Percentiles rank a stretch among this genome's conserved stretches.
Evolutionary conservation across 2,113 vertebrate species (phyloP).

Genomic region (Hydrochoerus hydrochaeris): DNA sequence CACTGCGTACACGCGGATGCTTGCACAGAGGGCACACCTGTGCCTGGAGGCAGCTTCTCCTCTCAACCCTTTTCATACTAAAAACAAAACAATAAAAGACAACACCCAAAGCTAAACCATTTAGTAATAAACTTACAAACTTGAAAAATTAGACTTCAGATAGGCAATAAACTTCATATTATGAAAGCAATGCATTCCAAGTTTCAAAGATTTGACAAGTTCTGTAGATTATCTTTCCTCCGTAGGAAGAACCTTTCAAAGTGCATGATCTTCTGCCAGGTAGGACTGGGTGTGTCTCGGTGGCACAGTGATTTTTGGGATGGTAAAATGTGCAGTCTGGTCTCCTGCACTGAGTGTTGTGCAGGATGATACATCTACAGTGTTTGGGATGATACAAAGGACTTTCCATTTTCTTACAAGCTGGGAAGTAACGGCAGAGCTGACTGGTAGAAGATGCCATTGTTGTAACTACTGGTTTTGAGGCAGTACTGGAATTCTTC

Average conservation of each 20-base stretch:
- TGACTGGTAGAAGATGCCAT: slow-evolving; percentile 79
- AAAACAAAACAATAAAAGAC: slow-evolving; percentile 72
- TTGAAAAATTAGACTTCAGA: slow-evolving; percentile 88
- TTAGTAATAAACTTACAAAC: slow-evolving; percentile 86
- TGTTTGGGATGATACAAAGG: slow-evolving; percentile 98
- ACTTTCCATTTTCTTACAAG: slow-evolving; percentile 98
- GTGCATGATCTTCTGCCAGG: slow-evolving; percentile 74
- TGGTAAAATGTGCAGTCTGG: slow-evolving; percentile 96
- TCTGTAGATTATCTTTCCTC: slow-evolving; percentile 73
- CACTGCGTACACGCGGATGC: neutral
- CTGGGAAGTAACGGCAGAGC: slow-evolving; percentile 95
- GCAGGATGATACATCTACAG: slow-evolving; percentile 96
- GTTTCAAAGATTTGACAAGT: slow-evolving; percentile 81
- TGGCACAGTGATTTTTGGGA: slow-evolving; percentile 90
- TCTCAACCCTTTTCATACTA: slow-evolving; percentile 80
- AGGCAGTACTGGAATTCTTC: slow-evolving; percentile 82
- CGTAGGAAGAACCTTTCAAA: slow-evolving; percentile 69
- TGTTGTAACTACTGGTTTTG: slow-evolving; percentile 81
- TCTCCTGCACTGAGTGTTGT: slow-evolving; percentile 93
- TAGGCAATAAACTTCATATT: slow-evolving; percentile 84
- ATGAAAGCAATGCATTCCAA: slow-evolving; percentile 88
- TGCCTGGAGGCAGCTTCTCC: slow-evolving; percentile 78
- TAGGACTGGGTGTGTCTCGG: slow-evolving; percentile 88
- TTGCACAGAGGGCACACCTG: slow-evolving; percentile 55
- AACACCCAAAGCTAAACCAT: slow-evolving; percentile 84